Percentiles rank a stretch among this genome's conserved stretches.
phyloP scores from a whole-genome alignment of 2,888 invertebrate genomes.

The Petrolisthes manimaculis region DNA sequence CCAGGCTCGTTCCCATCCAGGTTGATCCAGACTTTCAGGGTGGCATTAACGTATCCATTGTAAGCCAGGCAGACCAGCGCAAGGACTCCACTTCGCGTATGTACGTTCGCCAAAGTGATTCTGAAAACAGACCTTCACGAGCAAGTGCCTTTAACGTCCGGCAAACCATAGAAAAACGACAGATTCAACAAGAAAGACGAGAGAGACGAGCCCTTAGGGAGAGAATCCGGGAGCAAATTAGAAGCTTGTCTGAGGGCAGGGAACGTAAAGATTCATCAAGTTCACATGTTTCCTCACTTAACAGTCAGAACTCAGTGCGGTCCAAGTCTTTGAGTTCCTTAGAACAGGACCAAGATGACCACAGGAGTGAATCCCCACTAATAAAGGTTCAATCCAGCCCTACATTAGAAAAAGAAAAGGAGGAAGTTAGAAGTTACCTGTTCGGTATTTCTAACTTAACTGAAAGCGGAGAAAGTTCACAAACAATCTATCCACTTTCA shows the following conservation, averaged over 20 bases:
- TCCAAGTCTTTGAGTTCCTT: slow-evolving; percentile 65
- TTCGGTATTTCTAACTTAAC: slow-evolving; percentile 45
- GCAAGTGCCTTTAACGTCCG: slow-evolving; percentile 66
- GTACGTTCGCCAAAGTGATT: slow-evolving; percentile 64
- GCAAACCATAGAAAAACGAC: slow-evolving; percentile 64
- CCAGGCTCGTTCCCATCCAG: slow-evolving; percentile 26
- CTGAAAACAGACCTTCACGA: slow-evolving; percentile 60
- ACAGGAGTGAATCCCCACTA: slow-evolving; percentile 62
- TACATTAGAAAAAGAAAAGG: slow-evolving; percentile 63
- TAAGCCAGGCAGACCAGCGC: slow-evolving; percentile 37
- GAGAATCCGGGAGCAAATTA: slow-evolving; percentile 54
- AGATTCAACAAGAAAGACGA: slow-evolving; percentile 62
- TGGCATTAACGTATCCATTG: slow-evolving; percentile 60
- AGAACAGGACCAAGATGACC: slow-evolving; percentile 62
- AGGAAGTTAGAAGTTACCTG: slow-evolving; percentile 62
- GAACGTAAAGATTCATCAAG: slow-evolving; percentile 55
- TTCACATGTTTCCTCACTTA: slow-evolving; percentile 53
- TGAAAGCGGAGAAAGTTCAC: slow-evolving; percentile 22
- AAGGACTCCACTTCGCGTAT: slow-evolving; percentile 62
- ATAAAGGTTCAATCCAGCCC: slow-evolving; percentile 65
- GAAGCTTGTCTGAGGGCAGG: slow-evolving; percentile 60
- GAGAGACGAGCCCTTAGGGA: slow-evolving; percentile 60
- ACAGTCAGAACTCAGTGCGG: slow-evolving; percentile 58
- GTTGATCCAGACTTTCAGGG: slow-evolving; percentile 35
- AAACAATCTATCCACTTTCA: not conserved